Conservation (phyloP, 2,888 invertebrate species). For the Drosophila niveifrons region DNA sequence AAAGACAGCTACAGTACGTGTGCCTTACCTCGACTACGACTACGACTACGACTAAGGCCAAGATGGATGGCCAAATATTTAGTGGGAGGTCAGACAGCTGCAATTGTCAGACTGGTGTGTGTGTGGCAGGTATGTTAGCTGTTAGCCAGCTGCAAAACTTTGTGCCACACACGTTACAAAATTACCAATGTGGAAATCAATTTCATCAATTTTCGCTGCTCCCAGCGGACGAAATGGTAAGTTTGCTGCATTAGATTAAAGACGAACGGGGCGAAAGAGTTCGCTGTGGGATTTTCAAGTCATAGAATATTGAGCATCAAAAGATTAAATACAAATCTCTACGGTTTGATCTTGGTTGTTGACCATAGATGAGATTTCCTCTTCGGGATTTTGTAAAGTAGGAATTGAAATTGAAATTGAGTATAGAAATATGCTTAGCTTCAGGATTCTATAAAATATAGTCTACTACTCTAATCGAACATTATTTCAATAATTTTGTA, state of each 20-base stretch:
- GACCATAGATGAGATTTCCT: background rate
- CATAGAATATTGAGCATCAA: constrained; percentile 1
- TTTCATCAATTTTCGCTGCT: constrained; percentile 68
- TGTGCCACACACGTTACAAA: constrained; percentile 56
- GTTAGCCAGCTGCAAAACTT: constrained; percentile 43
- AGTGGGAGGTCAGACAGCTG: constrained; percentile 70
- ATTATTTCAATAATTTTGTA: too few relatives aligned
- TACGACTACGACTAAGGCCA: constrained; percentile 27
- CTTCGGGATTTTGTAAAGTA: background rate
- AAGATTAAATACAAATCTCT: constrained; percentile 1
- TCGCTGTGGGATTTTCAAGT: constrained; percentile 5
- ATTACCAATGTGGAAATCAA: constrained; percentile 75
- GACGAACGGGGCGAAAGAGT: background rate
- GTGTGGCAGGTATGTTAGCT: constrained; percentile 19
- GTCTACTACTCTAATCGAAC: too few relatives aligned
- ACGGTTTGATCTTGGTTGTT: background rate
- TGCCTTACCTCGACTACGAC: constrained; percentile 6
- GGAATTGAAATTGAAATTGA: background rate
- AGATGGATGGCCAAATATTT: constrained; percentile 75
- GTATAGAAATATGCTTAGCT: background rate
- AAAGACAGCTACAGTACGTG: constrained; percentile 46
- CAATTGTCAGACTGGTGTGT: constrained; percentile 56
- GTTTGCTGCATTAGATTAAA: constrained; percentile 24
- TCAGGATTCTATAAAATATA: too few relatives aligned
- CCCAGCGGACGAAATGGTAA: constrained; percentile 30